Evolutionary conservation across 2,797 vertebrate species (phyloP), one percentile per base, ranked within the genome.

Genomic region (Trachurus trachurus): DNA sequence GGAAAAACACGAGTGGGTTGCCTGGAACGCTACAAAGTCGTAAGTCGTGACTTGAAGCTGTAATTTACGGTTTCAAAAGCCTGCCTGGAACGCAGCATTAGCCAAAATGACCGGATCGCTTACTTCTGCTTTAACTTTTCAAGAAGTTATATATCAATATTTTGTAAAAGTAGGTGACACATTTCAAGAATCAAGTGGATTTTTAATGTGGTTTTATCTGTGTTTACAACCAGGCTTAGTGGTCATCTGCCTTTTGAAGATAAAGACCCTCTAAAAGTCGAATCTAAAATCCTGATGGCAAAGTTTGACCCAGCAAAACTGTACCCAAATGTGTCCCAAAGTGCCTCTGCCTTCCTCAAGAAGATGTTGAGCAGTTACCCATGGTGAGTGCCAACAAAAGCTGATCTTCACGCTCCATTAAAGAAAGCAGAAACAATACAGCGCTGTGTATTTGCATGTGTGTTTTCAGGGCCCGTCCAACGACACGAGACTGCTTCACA

Each of bases 251-350:
- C 98, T 0, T 99, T 98, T 81, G 96, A 96, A 42, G 97, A 98
- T 81, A 91, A 93, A 88, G 96, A 98, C 66, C 95, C 96, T 63
- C 88, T 91, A 0, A 93, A 96, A 82, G 96, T 96, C 0, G 96
- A 98, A 87, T 95, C 95, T 80, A 97, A 96, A 93, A 99, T 99
- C 87, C 93, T 97, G 63, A 93, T 95, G 40, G 97, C 97, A 0
- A 97, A 96, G 87, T 98, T 98, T 79, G 98, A 99, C 90, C 95
- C 96, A 50, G 96, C 95, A 49, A 98, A 96, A 93, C 92, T 99
- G 19, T 98, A 98, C 91, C 95, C 97, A 74, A 99, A 99, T 0
- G 97, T 97, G 82, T 99, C 98, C 9, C 98, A 99, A 95, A 97
- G 96, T 73, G 97, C 98, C 84, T 96, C 96, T 21, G 95, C 96